These are phyloP conservation scores for Chromis chromis DNA, from an alignment of 2,797 vertebrate species.

Conservation along the genomic window DNA sequence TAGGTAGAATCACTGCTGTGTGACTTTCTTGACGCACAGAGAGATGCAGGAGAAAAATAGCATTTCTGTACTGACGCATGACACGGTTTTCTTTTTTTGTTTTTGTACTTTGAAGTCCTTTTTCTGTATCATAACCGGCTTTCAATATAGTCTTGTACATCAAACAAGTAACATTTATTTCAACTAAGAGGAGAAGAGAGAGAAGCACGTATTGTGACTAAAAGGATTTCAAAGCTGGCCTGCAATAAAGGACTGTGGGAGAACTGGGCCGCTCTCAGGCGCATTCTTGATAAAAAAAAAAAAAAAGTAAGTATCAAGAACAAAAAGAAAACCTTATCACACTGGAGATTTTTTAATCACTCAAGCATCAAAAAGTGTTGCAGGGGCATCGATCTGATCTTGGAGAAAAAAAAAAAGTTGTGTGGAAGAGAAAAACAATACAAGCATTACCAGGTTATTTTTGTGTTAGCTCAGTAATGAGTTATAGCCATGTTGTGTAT, in stretches of 20 bases:
- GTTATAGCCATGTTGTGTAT: conserved; percentile 46
- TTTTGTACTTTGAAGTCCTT: background rate
- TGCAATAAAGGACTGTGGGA: background rate
- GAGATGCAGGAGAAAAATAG: background rate
- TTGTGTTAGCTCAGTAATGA: conserved; percentile 43
- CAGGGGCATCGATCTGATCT: background rate
- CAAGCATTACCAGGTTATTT: conserved; percentile 3
- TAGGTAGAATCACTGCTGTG: background rate
- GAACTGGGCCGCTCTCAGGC: background rate
- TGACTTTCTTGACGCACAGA: background rate
- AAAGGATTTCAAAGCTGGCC: conserved; percentile 19
- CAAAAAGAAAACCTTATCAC: background rate
- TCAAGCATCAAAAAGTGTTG: background rate
- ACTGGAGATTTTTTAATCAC: background rate
- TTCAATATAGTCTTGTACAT: conserved; percentile 1
- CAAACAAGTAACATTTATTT: conserved; percentile 5
- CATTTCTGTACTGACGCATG: background rate
- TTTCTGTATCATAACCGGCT: background rate
- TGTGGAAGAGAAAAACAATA: background rate
- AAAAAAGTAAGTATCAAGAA: conserved; percentile 4
- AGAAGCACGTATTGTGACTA: background rate
- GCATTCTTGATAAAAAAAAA: background rate
- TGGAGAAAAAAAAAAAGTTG: background rate
- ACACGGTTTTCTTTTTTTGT: background rate
- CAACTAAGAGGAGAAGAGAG: background rate